Evolutionary conservation across 1,140 invertebrate species (phyloP).

Genomic region (Heliconius himera): DNA sequence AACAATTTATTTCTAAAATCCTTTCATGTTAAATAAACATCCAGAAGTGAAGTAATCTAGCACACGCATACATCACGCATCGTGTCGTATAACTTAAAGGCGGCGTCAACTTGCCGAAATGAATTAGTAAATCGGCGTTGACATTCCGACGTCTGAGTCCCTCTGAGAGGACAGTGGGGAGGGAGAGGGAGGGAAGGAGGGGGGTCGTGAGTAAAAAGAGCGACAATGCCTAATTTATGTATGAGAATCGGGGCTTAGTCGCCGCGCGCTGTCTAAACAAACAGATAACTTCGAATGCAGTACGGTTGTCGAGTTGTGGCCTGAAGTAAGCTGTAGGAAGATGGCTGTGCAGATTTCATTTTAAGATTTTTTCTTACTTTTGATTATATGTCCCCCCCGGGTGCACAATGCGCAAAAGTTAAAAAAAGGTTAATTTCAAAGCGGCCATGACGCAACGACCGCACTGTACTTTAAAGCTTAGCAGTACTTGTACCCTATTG

Average conservation of each 20-base stretch:
- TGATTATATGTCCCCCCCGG: too few species aligned
- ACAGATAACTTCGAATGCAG: slow-evolving; percentile 21
- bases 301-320: too few species aligned
- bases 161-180: background rate
- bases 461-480: too few species aligned
- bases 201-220: slow-evolving; percentile 54
- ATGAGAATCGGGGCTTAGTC: slow-evolving; percentile 57
- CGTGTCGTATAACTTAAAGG: slow-evolving; percentile 52
- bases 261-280: slow-evolving; percentile 33
- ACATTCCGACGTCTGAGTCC: slow-evolving; percentile 59
- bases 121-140: slow-evolving; percentile 76
- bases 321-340: too few species aligned
- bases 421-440: too few species aligned
- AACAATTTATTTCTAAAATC: background rate
- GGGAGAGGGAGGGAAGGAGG: background rate
- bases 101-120: slow-evolving; percentile 56
- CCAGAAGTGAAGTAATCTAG: background rate
- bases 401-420: too few species aligned
- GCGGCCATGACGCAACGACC: too few species aligned
- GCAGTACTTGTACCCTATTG: background rate
- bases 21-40: background rate
- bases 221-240: slow-evolving; percentile 71
- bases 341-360: too few species aligned
- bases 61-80: slow-evolving; percentile 11
- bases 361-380: too few species aligned